Evolutionary conservation across 2,113 vertebrate species (phyloP).

Genomic region (Marcusenius ussheri): DNA sequence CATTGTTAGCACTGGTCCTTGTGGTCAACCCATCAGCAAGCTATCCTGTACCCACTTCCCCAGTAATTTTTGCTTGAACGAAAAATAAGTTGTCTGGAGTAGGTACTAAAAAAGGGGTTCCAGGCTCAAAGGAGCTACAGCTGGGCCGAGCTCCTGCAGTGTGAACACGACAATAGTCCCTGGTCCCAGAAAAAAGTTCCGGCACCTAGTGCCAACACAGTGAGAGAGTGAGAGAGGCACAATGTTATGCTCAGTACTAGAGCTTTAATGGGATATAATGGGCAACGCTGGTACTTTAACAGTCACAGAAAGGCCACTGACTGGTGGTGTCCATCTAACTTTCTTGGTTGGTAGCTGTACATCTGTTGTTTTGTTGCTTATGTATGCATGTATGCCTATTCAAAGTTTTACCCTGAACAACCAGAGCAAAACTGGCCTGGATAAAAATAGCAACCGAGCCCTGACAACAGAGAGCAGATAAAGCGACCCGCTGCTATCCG

Average conservation of each 20-base stretch:
- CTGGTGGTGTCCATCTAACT: neutral
- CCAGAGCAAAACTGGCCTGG: neutral
- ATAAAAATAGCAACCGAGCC: neutral
- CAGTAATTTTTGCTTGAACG: neutral
- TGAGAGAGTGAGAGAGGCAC: neutral
- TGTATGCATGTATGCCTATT: neutral
- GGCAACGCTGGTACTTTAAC: neutral
- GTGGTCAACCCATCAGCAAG: neutral
- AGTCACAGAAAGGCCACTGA: neutral
- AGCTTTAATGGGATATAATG: neutral
- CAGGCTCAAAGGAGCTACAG: neutral
- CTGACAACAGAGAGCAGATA: neutral
- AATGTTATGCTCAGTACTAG: neutral
- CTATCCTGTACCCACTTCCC: neutral
- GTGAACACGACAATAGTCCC: neutral
- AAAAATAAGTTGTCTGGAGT: neutral
- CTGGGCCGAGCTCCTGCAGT: neutral
- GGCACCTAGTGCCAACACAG: neutral
- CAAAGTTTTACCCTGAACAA: neutral
- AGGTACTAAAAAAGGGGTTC: neutral
- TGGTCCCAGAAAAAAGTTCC: neutral
- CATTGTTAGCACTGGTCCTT: neutral
- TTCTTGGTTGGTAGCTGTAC: neutral
- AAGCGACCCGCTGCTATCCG: neutral
- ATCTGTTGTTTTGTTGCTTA: neutral